Evolutionary conservation across 1,140 invertebrate species (phyloP).

Genomic region (Drosophila hydei): DNA sequence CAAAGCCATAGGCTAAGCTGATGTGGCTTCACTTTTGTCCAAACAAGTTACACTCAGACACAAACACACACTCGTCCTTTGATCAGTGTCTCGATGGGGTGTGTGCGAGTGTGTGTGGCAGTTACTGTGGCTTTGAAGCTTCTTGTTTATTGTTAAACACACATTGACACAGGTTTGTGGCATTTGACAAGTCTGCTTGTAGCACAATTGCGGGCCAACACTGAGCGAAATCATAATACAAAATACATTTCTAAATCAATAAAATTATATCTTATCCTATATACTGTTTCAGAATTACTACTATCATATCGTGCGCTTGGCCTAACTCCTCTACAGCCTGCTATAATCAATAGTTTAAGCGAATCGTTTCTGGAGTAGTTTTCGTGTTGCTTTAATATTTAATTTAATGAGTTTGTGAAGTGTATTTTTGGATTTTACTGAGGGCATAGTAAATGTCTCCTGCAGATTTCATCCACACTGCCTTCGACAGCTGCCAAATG

Average conservation of each 20-base stretch:
- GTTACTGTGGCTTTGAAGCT: conserved; percentile 22
- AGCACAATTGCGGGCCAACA: conserved; percentile 1
- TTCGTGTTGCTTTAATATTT: no score
- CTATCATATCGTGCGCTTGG: no score
- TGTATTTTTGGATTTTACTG: background rate
- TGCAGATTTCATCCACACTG: conserved; percentile 13
- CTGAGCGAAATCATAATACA: background rate
- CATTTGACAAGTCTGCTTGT: conserved; percentile 42
- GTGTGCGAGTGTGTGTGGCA: background rate
- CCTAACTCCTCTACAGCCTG: no score
- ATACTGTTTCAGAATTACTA: no score
- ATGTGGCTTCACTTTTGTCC: conserved; percentile 15
- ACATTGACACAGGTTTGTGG: conserved; percentile 33
- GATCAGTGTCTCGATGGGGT: background rate
- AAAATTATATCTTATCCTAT: no score
- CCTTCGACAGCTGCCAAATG: conserved; percentile 15
- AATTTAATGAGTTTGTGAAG: background rate
- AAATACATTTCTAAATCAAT: no score
- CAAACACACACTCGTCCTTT: background rate
- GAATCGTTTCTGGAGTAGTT: no score
- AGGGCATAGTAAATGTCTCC: conserved; percentile 13
- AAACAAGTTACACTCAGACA: background rate
- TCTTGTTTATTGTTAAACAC: conserved; percentile 28
- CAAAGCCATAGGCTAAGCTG: conserved; percentile 14
- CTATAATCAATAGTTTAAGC: background rate